A percentile compares a stretch with the other conserved stretches of the same genome.
Conservation (phyloP, 2,797 vertebrate species). For the Momotus momota region DNA sequence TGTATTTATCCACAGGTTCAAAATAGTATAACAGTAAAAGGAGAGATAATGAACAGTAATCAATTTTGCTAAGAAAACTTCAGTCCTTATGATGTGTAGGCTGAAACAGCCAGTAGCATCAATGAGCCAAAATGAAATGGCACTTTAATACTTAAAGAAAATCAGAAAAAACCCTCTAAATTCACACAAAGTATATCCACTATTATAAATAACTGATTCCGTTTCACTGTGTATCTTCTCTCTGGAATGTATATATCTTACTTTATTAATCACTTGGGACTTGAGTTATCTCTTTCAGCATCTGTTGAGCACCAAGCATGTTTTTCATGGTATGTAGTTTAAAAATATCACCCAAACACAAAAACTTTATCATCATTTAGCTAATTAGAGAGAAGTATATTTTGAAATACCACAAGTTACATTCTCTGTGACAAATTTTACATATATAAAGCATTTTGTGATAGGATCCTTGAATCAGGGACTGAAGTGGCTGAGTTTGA, state of each 20-base stretch:
- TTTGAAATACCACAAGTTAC: not conserved
- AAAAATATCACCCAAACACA: not conserved
- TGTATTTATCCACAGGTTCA: not conserved
- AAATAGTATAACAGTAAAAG: not conserved
- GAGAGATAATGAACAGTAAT: not conserved
- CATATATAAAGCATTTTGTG: not conserved
- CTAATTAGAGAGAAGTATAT: not conserved
- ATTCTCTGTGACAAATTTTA: not conserved
- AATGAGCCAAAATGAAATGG: not conserved
- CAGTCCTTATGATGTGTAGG: not conserved
- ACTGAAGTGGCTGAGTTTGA: not conserved
- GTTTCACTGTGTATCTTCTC: not conserved
- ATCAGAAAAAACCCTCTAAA: not conserved
- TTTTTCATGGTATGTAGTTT: not conserved
- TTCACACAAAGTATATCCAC: not conserved
- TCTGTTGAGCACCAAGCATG: not conserved
- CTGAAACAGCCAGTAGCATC: not conserved
- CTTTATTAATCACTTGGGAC: not conserved
- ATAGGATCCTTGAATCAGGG: not conserved
- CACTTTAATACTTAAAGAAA: not conserved
- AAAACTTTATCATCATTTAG: not conserved
- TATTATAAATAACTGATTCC: not conserved
- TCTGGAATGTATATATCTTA: not conserved
- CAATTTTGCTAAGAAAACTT: not conserved
- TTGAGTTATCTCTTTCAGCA: not conserved